These are phyloP conservation scores for Abrostola tripartita DNA, from an alignment of 2,888 invertebrate genomes.

Conservation along the genomic window DNA sequence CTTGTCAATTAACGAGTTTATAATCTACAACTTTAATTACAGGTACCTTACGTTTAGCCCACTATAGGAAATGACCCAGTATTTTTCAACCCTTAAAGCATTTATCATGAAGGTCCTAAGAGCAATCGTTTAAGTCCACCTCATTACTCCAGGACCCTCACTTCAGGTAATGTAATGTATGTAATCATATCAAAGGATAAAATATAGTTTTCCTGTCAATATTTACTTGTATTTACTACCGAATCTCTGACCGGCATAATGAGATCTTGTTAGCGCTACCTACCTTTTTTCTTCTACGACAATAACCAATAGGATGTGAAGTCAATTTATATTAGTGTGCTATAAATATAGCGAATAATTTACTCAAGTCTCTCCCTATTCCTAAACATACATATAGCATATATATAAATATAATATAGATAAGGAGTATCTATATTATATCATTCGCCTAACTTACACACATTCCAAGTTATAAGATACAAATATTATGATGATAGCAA, in stretches of 20 bases:
- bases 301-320: neutral
- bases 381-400: too few relatives aligned
- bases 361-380: neutral
- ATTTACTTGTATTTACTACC: neutral
- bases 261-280: constrained; percentile 1
- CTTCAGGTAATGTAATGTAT: neutral
- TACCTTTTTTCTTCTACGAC: neutral
- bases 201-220: neutral
- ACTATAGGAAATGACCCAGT: too few relatives aligned
- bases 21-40: too few relatives aligned
- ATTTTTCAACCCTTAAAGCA: too few relatives aligned
- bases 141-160: neutral
- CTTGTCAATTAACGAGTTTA: too few relatives aligned
- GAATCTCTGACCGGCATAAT: neutral
- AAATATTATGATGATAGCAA: too few relatives aligned
- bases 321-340: neutral
- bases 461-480: too few relatives aligned
- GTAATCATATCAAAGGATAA: neutral
- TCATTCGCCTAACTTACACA: too few relatives aligned
- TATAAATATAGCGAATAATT: neutral
- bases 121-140: neutral
- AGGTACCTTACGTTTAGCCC: too few relatives aligned
- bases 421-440: too few relatives aligned
- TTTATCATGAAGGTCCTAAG: too few relatives aligned
- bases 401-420: too few relatives aligned